Base-by-base conservation (phyloP, 2,113 vertebrate species). In the Myxocyprinus asiaticus region DNA sequence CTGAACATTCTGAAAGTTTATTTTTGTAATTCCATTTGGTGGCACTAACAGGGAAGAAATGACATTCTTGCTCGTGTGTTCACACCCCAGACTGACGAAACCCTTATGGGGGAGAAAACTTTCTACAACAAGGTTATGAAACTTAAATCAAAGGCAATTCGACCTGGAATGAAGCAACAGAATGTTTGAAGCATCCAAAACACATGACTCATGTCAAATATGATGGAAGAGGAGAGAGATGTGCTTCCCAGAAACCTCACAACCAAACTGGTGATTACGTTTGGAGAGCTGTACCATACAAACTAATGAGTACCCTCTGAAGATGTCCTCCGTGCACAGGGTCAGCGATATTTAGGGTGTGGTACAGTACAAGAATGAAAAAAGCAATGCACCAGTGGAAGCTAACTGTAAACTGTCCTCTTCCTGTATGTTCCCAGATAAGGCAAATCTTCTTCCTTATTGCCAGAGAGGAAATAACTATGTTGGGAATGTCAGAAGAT, bases 391-490 rank as follows among this genome's bases (percentile, higher is more conserved):
- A 74, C 48, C 63, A 62, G 55, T 76, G 86, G 87, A 88, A 87
- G 83, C 71, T 3, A 65, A 71, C 44, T 84, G 82, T 86, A 80
- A 87, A 88, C 82, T 58, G 61, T 82, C 63, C 73, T 84, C 81
- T 87, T 89, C 88, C 86, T 86, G 86, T 75, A 71, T 81, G 83
- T 82, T 78, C 61, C 59, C 10, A 86, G 89, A 90, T 89, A 87
- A 84, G 55, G 5, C 63, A 76, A 70, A 71, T 82, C 77, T 67
- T 77, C 77, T 70, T 70, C 63, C 68, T 74, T 73, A 64, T 22
- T 84, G 78, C 80, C 72, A 50, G 7, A 79, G 65, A 86, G 83
- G 80, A 90, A 88, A 82, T 81, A 84, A 86, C 85, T 87, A 82
- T 69, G 56, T 76, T 43, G n/a, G 61, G 48, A 78, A 71, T 10